Evolutionary conservation across 2,113 vertebrate genomes (phyloP).

Genomic region (Ceratotherium simum): DNA sequence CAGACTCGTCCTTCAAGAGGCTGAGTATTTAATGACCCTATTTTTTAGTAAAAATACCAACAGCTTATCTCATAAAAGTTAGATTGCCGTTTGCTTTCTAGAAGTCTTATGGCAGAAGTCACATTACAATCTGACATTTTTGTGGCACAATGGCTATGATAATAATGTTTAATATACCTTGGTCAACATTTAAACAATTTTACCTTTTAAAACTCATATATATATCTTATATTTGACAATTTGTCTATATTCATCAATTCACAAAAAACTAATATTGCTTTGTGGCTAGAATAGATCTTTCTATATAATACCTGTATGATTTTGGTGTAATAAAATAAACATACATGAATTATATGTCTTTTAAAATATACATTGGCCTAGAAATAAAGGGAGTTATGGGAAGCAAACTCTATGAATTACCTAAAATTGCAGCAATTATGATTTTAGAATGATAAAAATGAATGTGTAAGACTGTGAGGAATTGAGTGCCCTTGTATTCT

Average conservation of each 20-base stretch:
- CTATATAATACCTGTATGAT: background rate
- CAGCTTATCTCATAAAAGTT: background rate
- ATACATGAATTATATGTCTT: background rate
- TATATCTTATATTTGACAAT: background rate
- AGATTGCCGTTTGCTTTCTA: background rate
- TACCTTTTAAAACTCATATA: background rate
- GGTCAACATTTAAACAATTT: background rate
- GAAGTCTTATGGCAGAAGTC: background rate
- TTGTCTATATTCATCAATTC: background rate
- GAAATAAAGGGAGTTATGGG: background rate
- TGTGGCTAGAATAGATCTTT: background rate
- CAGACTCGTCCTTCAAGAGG: background rate
- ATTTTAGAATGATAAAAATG: background rate
- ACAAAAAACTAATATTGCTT: background rate
- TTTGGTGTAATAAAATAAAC: background rate
- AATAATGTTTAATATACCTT: background rate
- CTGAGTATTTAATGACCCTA: background rate
- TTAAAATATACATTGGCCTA: background rate
- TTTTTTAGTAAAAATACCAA: background rate
- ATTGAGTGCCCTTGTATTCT: background rate
- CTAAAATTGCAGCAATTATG: background rate
- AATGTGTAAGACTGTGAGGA: background rate
- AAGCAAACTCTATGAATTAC: slow-evolving; percentile 1
- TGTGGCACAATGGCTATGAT: background rate
- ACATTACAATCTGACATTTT: background rate